These are phyloP conservation scores for Siderastrea siderea DNA, from an alignment of 92 coral and sea anemone species.

Conservation along the genomic window DNA sequence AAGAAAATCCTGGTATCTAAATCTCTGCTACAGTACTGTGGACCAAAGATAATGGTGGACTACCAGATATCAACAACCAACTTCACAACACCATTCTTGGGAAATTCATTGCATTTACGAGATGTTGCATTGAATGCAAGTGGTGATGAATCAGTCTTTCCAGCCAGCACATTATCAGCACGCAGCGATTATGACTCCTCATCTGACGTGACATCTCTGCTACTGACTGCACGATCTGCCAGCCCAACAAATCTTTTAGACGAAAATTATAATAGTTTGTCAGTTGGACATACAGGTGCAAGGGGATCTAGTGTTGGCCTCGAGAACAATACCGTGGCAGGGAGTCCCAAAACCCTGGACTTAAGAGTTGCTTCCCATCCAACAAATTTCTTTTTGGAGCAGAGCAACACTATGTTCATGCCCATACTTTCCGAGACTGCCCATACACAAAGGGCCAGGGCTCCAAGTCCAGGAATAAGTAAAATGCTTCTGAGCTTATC, in stretches of 20 bases:
- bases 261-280: not conserved
- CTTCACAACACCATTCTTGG: not conserved
- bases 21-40: not conserved
- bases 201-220: conserved; percentile 55
- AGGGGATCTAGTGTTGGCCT: not conserved
- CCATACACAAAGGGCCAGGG: conserved; percentile 11
- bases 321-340: not conserved
- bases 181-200: conserved; percentile 73
- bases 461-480: conserved; percentile 54
- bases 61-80: not conserved
- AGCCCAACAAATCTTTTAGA: conserved; percentile 24
- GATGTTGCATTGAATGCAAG: conserved; percentile 22
- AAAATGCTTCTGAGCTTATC: conserved; percentile 34
- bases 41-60: conserved; percentile 26
- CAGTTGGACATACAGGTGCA: not conserved
- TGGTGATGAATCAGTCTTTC: conserved; percentile 74
- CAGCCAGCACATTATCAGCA: conserved; percentile 69
- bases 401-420: not conserved
- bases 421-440: conserved; percentile 4
- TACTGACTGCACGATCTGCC: conserved; percentile 26
- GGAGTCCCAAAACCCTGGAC: not conserved
- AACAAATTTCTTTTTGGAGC: not conserved
- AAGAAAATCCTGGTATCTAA: not conserved
- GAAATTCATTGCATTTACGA: not conserved
- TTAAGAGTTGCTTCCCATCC: not conserved